A percentile compares a stretch with the other conserved stretches of the same genome.
Conservation (phyloP, 2,797 vertebrate genomes). For the Cuniculus paca region DNA sequence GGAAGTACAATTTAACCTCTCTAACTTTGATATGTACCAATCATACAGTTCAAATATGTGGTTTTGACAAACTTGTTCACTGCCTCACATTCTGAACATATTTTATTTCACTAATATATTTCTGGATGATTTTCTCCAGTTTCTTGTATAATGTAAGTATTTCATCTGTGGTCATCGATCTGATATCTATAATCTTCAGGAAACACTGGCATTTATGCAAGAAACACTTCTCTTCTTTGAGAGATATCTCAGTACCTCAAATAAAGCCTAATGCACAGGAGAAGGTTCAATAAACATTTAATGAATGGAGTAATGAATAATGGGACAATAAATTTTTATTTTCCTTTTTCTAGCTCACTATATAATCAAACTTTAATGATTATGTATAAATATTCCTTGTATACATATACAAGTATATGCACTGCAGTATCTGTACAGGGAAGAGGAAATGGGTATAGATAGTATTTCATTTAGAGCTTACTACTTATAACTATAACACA, state of each 20-base stretch:
- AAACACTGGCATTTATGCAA: neutral
- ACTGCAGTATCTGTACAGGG: neutral
- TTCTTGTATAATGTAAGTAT: neutral
- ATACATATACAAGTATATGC: neutral
- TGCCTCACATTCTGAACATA: neutral
- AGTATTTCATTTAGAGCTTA: neutral
- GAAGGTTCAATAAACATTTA: neutral
- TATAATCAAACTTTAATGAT: neutral
- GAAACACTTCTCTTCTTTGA: neutral
- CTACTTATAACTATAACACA: neutral
- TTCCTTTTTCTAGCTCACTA: neutral
- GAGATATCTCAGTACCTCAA: neutral
- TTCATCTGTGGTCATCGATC: neutral
- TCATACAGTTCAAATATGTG: neutral
- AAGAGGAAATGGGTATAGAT: neutral
- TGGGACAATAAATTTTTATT: neutral
- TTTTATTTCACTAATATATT: neutral
- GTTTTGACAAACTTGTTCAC: neutral
- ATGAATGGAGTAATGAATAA: neutral
- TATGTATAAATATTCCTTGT: neutral
- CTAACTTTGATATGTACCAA: neutral
- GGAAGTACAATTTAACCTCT: neutral
- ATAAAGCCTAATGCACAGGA: neutral
- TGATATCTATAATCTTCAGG: neutral
- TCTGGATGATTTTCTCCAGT: neutral